Evolutionary conservation across 2,113 vertebrate species (phyloP).

Genomic region (Anolis sagrei): DNA sequence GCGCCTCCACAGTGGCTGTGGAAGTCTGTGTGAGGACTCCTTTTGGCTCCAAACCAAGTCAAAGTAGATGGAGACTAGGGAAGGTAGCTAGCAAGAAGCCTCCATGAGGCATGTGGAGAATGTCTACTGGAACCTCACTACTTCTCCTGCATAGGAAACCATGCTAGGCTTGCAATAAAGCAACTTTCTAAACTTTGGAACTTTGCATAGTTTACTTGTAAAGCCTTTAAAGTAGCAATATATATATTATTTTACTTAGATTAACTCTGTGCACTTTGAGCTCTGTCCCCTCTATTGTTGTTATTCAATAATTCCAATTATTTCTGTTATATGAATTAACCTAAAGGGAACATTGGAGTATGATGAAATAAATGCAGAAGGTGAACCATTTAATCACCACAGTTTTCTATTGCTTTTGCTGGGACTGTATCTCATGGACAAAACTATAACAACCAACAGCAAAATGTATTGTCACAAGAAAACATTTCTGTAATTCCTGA

Average conservation of each 20-base stretch:
- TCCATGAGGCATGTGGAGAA: no score
- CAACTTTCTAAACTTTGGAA: not conserved
- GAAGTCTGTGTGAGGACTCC: no score
- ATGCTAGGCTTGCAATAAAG: no score
- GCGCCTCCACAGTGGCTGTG: no score
- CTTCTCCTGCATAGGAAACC: no score
- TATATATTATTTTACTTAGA: not conserved
- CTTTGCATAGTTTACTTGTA: not conserved
- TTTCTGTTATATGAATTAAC: constrained; percentile 16
- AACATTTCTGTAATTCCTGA: not conserved
- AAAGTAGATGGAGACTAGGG: no score
- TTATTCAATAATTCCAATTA: not conserved
- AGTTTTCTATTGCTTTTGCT: not conserved
- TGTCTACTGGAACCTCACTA: no score
- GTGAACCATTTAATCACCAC: not conserved
- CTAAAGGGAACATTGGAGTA: not conserved
- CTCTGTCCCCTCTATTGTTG: not conserved
- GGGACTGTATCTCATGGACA: not conserved
- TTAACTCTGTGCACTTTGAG: not conserved
- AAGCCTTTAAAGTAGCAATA: not conserved
- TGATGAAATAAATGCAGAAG: not conserved
- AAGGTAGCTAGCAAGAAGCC: no score
- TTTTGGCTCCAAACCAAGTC: no score
- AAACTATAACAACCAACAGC: not conserved
- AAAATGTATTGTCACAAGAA: not conserved